Percentiles rank a stretch among this genome's conserved stretches.
These are phyloP conservation scores for Troides oblongomaculatus DNA, from an alignment of 2,888 invertebrate species.

Conservation along the genomic window DNA sequence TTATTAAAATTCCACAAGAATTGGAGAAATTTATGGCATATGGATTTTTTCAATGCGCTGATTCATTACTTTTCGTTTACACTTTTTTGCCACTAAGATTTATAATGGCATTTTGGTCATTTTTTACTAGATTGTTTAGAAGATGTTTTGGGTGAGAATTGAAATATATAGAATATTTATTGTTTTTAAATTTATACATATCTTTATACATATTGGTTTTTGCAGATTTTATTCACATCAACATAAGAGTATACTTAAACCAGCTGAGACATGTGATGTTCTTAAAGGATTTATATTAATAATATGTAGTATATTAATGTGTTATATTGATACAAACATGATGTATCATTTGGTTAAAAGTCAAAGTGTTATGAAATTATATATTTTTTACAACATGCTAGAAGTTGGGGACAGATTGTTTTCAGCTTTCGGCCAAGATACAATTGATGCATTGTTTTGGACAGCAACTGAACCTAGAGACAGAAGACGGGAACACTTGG, in stretches of 20 bases:
- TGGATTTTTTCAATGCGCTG: slow-evolving; percentile 97
- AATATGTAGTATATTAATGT: slow-evolving; percentile 89
- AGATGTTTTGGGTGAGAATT: slow-evolving; percentile 85
- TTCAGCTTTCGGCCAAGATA: slow-evolving; percentile 98
- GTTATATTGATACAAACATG: slow-evolving; percentile 97
- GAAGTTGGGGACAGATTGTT: slow-evolving; percentile 98
- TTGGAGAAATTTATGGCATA: slow-evolving; percentile 95
- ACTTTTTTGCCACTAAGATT: slow-evolving; percentile 97
- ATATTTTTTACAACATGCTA: slow-evolving; percentile 99
- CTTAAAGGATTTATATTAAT: slow-evolving; percentile 94
- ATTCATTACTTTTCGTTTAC: slow-evolving; percentile 98
- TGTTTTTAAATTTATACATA: neutral
- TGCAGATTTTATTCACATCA: slow-evolving; percentile 58
- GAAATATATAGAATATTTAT: neutral
- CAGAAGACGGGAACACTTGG: slow-evolving; percentile 89
- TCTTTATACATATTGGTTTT: neutral
- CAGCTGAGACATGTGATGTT: slow-evolving; percentile 97
- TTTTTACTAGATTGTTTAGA: slow-evolving; percentile 86
- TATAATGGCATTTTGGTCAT: slow-evolving; percentile 90
- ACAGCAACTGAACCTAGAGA: slow-evolving; percentile 97
- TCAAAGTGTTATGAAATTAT: slow-evolving; percentile 99
- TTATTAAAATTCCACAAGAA: slow-evolving; percentile 96
- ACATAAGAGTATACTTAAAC: slow-evolving; percentile 83
- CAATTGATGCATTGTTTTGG: slow-evolving; percentile 98
- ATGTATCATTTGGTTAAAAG: slow-evolving; percentile 98